Conservation (phyloP, 2,797 vertebrate genomes). For the Paramormyrops hopkinsi region DNA sequence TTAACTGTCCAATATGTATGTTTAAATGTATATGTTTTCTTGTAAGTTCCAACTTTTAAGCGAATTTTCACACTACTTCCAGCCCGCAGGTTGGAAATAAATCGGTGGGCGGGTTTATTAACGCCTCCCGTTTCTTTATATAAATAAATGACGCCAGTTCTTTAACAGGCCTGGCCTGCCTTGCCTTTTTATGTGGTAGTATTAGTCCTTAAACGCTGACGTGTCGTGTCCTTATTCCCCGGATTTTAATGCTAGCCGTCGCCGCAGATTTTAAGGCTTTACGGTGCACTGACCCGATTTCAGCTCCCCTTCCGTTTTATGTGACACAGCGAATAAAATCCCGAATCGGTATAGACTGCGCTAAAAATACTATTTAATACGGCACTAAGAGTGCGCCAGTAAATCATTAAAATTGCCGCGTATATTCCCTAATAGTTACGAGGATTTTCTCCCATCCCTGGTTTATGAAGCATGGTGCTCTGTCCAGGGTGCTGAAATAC, state of each 20-base stretch:
- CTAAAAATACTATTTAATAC: slow-evolving; percentile 2
- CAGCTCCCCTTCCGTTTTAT: not conserved
- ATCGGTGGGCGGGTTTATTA: not conserved
- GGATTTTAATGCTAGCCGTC: slow-evolving; percentile 16
- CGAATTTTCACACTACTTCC: not conserved
- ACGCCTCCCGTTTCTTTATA: not conserved
- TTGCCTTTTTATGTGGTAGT: not conserved
- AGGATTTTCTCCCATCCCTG: not conserved
- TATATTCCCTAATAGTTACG: not conserved
- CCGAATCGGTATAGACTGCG: not conserved
- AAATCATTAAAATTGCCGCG: not conserved
- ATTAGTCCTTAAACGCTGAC: not conserved
- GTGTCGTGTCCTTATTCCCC: not conserved
- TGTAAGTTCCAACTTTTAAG: not conserved
- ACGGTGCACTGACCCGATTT: not conserved
- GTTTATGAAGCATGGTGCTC: not conserved
- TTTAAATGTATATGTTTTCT: not conserved
- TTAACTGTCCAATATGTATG: not conserved
- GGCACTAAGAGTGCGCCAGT: not conserved
- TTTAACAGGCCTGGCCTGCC: not conserved
- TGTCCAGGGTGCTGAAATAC: slow-evolving; percentile 17
- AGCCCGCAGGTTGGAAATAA: not conserved
- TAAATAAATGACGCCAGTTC: not conserved
- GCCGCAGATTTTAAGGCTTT: not conserved
- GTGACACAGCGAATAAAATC: not conserved